phyloP scores from a whole-genome alignment of 2,113 vertebrate species.

The Oryzias woworae region DNA sequence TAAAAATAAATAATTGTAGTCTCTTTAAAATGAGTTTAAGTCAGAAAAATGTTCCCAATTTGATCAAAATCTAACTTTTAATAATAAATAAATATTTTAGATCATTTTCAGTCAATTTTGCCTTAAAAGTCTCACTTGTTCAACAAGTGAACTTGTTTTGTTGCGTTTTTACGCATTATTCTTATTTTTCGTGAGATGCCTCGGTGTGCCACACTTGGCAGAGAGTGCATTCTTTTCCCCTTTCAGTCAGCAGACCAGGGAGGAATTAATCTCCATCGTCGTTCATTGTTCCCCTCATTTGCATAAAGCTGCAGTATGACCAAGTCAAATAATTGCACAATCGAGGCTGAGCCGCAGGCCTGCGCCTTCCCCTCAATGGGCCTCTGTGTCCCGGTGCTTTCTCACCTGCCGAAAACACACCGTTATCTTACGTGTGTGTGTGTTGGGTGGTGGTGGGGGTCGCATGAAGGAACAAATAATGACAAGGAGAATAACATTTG shows the following conservation, averaged over 20 bases:
- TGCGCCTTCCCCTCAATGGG: slow-evolving; percentile 64
- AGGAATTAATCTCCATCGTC: slow-evolving; percentile 81
- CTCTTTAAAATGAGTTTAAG: too few species aligned
- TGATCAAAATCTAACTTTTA: too few species aligned
- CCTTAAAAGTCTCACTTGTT: too few species aligned
- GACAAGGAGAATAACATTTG: too few species aligned
- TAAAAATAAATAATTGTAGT: not conserved
- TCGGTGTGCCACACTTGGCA: slow-evolving; percentile 74
- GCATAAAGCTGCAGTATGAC: slow-evolving; percentile 94
- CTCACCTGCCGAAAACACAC: slow-evolving; percentile 67
- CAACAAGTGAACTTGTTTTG: too few species aligned
- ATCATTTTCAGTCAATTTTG: too few species aligned
- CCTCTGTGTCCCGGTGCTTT: slow-evolving; percentile 51
- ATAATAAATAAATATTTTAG: too few species aligned
- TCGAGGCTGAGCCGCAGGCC: slow-evolving; percentile 72
- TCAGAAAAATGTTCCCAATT: too few species aligned
- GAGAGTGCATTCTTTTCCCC: slow-evolving; percentile 73
- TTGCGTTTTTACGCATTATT: too few species aligned
- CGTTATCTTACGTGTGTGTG: slow-evolving; percentile 42
- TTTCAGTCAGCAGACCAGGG: slow-evolving; percentile 81
- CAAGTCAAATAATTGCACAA: slow-evolving; percentile 91
- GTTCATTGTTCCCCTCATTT: slow-evolving; percentile 87
- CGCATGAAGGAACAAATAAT: too few species aligned
- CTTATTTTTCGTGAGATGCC: slow-evolving; percentile 12
- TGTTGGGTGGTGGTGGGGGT: too few species aligned